Conservation (phyloP, 2,113 vertebrate genomes). For the Empidonax alnorum region DNA sequence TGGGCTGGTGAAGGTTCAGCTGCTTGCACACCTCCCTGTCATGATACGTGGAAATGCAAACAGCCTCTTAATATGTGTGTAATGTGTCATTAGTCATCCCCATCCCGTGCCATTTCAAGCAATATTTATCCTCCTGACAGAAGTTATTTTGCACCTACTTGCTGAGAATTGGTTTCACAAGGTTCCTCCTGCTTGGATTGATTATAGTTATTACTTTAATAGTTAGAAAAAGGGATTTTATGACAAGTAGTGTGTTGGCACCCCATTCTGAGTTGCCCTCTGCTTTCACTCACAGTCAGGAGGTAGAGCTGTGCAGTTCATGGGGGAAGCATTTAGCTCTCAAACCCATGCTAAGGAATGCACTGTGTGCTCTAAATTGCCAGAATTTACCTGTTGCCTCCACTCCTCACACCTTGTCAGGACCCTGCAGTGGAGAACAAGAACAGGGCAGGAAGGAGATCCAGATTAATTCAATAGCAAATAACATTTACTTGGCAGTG, state of each 20-base stretch:
- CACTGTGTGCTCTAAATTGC: neutral
- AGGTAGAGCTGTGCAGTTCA: neutral
- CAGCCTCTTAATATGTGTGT: neutral
- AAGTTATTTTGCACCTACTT: constrained; percentile 37
- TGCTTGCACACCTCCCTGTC: neutral
- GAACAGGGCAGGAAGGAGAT: neutral
- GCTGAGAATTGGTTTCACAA: constrained; percentile 16
- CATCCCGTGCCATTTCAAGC: constrained; percentile 55
- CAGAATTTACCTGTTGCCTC: neutral
- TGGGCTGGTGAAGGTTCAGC: neutral
- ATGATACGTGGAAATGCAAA: neutral
- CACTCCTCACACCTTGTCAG: neutral
- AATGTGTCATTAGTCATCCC: constrained; percentile 47
- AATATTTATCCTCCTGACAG: constrained; percentile 62
- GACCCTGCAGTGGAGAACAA: neutral
- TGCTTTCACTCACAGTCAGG: neutral
- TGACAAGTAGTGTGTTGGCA: constrained; percentile 21
- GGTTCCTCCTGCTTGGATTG: constrained; percentile 53
- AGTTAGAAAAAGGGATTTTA: constrained; percentile 57
- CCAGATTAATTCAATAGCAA: neutral
- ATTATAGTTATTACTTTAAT: constrained; percentile 69
- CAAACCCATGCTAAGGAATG: neutral
- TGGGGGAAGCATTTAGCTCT: neutral
- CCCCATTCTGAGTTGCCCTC: neutral
- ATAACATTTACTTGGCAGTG: neutral